phyloP scores from a whole-genome alignment of 2,797 vertebrate species.

The Chrosomus eos region DNA sequence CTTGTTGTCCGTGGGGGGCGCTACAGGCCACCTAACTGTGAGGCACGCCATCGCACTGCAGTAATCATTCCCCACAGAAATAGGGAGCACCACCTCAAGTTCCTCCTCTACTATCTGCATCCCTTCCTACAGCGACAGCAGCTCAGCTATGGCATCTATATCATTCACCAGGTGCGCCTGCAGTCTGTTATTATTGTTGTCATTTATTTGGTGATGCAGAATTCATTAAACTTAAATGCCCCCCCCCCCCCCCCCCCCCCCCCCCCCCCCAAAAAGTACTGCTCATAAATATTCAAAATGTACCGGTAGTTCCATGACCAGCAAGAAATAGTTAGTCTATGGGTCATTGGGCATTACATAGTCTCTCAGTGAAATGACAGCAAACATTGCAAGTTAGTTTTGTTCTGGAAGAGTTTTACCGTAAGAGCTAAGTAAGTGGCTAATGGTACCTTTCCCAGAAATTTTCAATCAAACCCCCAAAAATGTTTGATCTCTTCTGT shows the following conservation, averaged over 20 bases:
- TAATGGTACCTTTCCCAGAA: not conserved
- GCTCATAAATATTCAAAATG: not conserved
- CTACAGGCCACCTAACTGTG: conserved; percentile 82
- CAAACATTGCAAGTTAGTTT: not conserved
- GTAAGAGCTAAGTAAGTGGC: not conserved
- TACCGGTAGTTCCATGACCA: not conserved
- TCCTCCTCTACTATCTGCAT: conserved; percentile 83
- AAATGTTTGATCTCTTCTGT: not conserved
- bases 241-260: too few relatives aligned
- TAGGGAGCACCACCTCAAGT: conserved; percentile 80
- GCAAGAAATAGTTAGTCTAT: not conserved
- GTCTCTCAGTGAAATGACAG: not conserved
- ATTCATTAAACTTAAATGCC: not conserved
- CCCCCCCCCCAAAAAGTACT: not conserved
- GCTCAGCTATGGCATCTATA: conserved; percentile 82
- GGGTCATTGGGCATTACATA: not conserved
- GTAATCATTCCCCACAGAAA: conserved; percentile 81
- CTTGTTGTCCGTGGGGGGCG: conserved; percentile 78
- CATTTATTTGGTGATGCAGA: not conserved
- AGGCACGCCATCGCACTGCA: conserved; percentile 75
- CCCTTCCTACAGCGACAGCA: conserved; percentile 85
- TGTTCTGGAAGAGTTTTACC: not conserved
- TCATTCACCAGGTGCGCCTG: conserved; percentile 82
- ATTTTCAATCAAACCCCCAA: not conserved
- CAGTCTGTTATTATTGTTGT: not conserved